Percentiles rank a stretch among this genome's conserved stretches.
Evolutionary conservation across 2,888 invertebrate species (phyloP).

Genomic region (Erpobdella octoculata): DNA sequence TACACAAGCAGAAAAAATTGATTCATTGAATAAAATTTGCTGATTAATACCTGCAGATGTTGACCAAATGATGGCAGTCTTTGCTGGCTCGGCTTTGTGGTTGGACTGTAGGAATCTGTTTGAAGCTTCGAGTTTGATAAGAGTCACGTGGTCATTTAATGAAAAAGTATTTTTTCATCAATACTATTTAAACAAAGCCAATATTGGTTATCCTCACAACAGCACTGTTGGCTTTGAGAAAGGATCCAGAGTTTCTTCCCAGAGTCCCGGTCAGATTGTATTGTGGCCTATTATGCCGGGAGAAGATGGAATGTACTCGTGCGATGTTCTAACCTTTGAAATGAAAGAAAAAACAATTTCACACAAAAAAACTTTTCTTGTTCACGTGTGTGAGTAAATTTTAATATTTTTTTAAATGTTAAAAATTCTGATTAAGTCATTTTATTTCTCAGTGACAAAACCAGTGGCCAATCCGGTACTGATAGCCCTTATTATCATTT

Average conservation of each 20-base stretch:
- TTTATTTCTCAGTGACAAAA: background rate
- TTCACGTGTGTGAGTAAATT: background rate
- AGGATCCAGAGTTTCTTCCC: constrained; percentile 25
- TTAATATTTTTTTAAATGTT: background rate
- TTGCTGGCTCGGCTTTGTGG: constrained; percentile 33
- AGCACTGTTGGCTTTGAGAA: constrained; percentile 21
- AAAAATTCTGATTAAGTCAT: too few species aligned
- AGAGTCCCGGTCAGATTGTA: constrained; percentile 28
- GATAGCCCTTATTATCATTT: background rate
- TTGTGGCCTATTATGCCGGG: constrained; percentile 31
- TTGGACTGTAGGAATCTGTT: constrained; percentile 29
- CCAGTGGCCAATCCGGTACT: background rate
- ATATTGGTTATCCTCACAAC: constrained; percentile 25
- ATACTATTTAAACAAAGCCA: constrained; percentile 11
- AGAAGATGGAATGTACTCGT: constrained; percentile 30
- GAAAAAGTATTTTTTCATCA: constrained; percentile 27
- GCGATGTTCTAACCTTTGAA: constrained; percentile 14
- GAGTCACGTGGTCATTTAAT: constrained; percentile 29
- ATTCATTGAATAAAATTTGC: background rate
- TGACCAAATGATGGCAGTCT: constrained; percentile 24
- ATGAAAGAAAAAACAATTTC: too few species aligned
- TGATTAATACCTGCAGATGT: constrained; percentile 14
- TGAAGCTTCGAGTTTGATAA: constrained; percentile 12
- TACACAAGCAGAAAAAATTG: background rate
- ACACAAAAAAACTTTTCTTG: too few species aligned